Evolutionary conservation across 2,113 vertebrate genomes (phyloP).

Genomic region (Indicator maculatus): DNA sequence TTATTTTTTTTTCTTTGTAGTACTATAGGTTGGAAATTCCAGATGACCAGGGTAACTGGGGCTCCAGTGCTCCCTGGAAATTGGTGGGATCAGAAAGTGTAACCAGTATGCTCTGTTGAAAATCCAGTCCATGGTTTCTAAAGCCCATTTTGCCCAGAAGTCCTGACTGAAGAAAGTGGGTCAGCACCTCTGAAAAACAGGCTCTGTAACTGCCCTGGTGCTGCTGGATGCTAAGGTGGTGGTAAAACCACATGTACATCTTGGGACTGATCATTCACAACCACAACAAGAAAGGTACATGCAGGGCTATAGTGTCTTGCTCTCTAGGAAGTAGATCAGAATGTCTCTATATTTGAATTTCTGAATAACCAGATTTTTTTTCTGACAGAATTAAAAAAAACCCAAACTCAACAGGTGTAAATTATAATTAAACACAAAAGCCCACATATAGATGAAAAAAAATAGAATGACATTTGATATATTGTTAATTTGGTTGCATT

Average conservation of each 20-base stretch:
- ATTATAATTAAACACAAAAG: not conserved
- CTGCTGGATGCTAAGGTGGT: not conserved
- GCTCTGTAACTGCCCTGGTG: not conserved
- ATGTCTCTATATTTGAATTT: not conserved
- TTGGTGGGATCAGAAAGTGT: not conserved
- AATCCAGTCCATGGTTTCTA: not conserved
- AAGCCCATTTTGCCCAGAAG: not conserved
- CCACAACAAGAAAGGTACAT: not conserved
- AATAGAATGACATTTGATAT: not conserved
- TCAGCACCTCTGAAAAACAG: not conserved
- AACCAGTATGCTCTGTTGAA: not conserved
- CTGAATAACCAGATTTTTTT: not conserved
- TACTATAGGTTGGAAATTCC: not conserved
- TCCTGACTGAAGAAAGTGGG: not conserved
- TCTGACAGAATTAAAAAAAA: not conserved
- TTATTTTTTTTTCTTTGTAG: fast-evolving
- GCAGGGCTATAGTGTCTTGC: not conserved
- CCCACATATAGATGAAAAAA: not conserved
- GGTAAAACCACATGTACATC: not conserved
- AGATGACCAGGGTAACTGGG: not conserved
- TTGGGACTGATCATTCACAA: not conserved
- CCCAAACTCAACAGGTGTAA: not conserved
- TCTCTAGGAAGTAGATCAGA: not conserved
- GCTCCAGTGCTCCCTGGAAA: not conserved
- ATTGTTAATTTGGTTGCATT: not conserved